Base-by-base conservation (phyloP, 2,113 vertebrate genomes). In the Neolamprologus ventralis region DNA sequence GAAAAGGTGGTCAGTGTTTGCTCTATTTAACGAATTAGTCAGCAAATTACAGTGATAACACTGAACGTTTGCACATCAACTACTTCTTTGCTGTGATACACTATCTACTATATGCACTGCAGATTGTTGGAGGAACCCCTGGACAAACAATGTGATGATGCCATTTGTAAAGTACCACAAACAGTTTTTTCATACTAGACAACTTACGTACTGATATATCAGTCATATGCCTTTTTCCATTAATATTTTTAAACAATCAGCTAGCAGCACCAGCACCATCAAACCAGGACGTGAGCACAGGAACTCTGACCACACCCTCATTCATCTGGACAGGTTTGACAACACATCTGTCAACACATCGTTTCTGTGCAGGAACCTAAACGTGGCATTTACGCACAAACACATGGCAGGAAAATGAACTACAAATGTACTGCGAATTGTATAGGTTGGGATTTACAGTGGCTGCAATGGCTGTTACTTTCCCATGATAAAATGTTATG, bases 311-410 rank as follows among this genome's bases (percentile, higher is more conserved):
- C 87, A 87, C 85, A 81, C 85, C 68, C 80, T 73, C 10, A 7
- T 40, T 26, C 47, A 60, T 26, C 9, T 80, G 78, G 82, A 91
- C 88, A 31, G 85, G 93, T 88, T 91, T 42, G 16, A 26, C 89
- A 78, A 60, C 75, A 23, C 1, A 13, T 78, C 51, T 49, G 31
- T 84, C 73, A 87, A 81, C 83, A 73, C 6, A 17, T 23, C 4
- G 4, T 17, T 17, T 40, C 26, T 13, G 23, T 47, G n/a, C 40
- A n/a, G 4, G 49, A 49, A 21, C 13, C 60, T 53, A 9, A 71
- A 79, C 9, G 11, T 28, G 42, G 37, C 55, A 12, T 63, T 78
- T 17, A 7, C 10, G 31, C 9, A 49, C 80, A 85, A 37, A 53
- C 71, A 31, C 79, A 19, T 3, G 16, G 45, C 81, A 47, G 12